These are phyloP conservation scores for Dioctria rufipes DNA, from an alignment of 2,888 invertebrate genomes.

Conservation along the genomic window DNA sequence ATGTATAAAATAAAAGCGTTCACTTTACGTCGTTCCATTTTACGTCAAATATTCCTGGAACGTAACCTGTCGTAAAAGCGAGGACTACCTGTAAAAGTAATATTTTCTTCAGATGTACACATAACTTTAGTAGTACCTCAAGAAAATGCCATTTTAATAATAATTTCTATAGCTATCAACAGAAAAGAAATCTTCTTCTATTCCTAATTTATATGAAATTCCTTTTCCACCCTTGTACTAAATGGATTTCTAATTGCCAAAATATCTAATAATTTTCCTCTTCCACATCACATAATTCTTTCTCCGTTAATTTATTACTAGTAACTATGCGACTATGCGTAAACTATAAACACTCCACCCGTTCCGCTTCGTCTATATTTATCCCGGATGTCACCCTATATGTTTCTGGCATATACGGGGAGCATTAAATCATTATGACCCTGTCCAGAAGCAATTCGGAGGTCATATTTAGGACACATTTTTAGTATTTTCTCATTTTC, in stretches of 20 bases:
- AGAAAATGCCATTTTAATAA: too few species aligned
- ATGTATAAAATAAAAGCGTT: too few species aligned
- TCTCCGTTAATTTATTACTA: constrained; percentile 53
- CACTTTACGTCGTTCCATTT: too few species aligned
- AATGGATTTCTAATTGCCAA: constrained; percentile 35
- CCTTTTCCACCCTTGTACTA: background rate
- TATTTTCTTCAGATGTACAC: too few species aligned
- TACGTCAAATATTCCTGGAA: too few species aligned
- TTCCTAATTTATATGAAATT: background rate
- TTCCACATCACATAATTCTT: constrained; percentile 41
- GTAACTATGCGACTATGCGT: constrained; percentile 11
- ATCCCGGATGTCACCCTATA: constrained; percentile 8
- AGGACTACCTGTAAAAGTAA: too few species aligned
- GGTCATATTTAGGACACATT: constrained; percentile 49
- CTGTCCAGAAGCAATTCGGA: constrained; percentile 33
- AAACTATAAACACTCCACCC: constrained; percentile 36
- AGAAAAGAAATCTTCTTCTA: too few species aligned
- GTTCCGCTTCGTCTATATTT: constrained; percentile 17
- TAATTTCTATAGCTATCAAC: too few species aligned
- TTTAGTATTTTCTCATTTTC: constrained; percentile 49
- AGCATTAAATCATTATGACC: constrained; percentile 44
- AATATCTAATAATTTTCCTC: constrained; percentile 26
- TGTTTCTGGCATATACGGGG: constrained; percentile 35
- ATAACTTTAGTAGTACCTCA: too few species aligned
- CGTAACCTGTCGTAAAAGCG: too few species aligned